Conservation (phyloP, 2,888 invertebrate genomes). For the Drosophila anomelani region DNA sequence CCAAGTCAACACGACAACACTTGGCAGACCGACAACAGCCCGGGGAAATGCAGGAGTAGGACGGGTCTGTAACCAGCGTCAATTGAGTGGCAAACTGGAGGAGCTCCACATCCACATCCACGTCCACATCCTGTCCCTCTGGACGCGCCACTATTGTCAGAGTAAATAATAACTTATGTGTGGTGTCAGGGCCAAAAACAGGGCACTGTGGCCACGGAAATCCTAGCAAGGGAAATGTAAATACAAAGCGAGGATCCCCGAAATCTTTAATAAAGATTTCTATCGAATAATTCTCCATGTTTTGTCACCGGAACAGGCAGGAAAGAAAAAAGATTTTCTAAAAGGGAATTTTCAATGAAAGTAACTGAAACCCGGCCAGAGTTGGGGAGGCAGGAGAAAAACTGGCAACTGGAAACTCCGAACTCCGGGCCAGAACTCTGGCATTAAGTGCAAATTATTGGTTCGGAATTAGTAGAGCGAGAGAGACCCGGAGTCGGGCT, state of each 20-base stretch:
- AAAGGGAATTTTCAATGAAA: slow-evolving; percentile 70
- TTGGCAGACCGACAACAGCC: slow-evolving; percentile 51
- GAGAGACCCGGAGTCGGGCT: slow-evolving; percentile 46
- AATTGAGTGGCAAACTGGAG: slow-evolving; percentile 76
- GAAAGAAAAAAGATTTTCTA: slow-evolving; percentile 48
- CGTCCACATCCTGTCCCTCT: slow-evolving; percentile 21
- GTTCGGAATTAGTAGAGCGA: slow-evolving; percentile 62
- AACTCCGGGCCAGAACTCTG: slow-evolving; percentile 31
- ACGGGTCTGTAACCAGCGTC: slow-evolving; percentile 36
- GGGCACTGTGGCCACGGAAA: slow-evolving; percentile 68
- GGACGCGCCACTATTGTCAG: slow-evolving; percentile 60
- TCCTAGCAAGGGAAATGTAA: slow-evolving; percentile 48
- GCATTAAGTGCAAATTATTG: slow-evolving; percentile 73
- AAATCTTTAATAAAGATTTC: slow-evolving; percentile 12
- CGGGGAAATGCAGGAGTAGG: slow-evolving; percentile 22
- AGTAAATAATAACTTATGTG: slow-evolving; percentile 78
- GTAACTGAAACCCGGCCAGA: slow-evolving; percentile 54
- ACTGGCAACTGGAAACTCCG: neutral
- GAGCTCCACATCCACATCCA: slow-evolving; percentile 52
- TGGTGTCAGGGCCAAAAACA: slow-evolving; percentile 64
- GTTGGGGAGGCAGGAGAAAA: neutral
- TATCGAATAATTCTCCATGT: slow-evolving; percentile 9
- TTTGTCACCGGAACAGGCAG: slow-evolving; percentile 29
- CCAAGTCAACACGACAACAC: slow-evolving; percentile 52
- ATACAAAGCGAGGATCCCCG: slow-evolving; percentile 5